Conservation (phyloP, 2,113 vertebrate genomes). For the Anoura caudifer region DNA sequence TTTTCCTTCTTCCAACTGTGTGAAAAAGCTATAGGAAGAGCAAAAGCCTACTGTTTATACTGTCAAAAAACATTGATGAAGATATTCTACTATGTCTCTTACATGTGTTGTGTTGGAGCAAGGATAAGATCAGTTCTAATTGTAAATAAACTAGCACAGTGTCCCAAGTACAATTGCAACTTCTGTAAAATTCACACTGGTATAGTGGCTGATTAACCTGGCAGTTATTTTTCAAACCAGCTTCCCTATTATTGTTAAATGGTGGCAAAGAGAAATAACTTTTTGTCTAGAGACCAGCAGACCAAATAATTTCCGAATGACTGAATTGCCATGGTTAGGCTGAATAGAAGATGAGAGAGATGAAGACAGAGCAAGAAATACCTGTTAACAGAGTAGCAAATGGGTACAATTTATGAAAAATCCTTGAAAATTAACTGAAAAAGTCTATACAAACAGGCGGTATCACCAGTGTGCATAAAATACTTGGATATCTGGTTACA, state of each 20-base stretch:
- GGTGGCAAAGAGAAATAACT: neutral
- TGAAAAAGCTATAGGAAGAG: neutral
- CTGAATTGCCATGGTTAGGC: neutral
- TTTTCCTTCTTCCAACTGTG: neutral
- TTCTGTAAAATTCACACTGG: slow-evolving; percentile 51
- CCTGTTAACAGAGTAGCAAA: neutral
- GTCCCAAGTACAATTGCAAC: neutral
- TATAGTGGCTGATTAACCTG: slow-evolving; percentile 26
- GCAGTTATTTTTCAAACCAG: neutral
- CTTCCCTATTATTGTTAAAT: slow-evolving; percentile 22
- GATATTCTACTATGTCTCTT: neutral
- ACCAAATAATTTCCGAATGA: slow-evolving; percentile 45
- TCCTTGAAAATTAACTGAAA: slow-evolving; percentile 3
- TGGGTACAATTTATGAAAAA: neutral
- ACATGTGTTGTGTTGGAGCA: slow-evolving; percentile 15
- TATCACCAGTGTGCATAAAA: neutral
- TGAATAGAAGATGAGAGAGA: neutral
- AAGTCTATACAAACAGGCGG: neutral
- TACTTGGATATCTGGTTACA: neutral
- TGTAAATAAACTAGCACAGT: slow-evolving; percentile 38
- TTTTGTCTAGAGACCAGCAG: slow-evolving; percentile 12
- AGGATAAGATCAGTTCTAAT: slow-evolving; percentile 22
- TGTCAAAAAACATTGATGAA: neutral
- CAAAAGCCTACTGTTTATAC: neutral
- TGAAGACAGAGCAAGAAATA: neutral